phyloP scores from a whole-genome alignment of 2,113 vertebrate species.

The Tragelaphus strepsiceros region DNA sequence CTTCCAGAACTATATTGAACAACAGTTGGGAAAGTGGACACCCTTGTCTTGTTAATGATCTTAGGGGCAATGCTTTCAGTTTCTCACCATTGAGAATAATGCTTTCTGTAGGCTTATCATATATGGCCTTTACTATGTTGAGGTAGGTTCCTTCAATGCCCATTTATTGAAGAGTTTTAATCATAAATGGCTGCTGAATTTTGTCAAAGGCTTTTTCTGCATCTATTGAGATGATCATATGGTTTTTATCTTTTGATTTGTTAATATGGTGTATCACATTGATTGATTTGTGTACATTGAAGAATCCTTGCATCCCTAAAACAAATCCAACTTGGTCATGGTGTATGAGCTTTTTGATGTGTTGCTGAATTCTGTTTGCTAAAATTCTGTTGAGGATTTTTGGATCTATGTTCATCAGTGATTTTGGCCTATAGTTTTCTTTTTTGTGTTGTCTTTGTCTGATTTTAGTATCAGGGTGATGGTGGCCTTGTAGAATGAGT shows the following conservation, averaged over 20 bases:
- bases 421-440: background rate
- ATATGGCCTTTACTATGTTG: background rate
- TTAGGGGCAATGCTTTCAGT: background rate
- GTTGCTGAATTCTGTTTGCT: background rate
- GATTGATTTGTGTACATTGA: background rate
- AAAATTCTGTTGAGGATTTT: background rate
- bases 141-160: background rate
- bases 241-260: background rate
- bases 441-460: background rate
- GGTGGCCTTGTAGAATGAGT: background rate
- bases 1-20: background rate
- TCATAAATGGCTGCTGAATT: background rate
- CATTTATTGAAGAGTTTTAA: background rate
- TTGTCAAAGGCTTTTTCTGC: background rate
- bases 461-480: background rate
- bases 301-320: background rate
- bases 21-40: background rate
- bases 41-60: background rate
- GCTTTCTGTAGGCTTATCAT: background rate
- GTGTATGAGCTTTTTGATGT: background rate
- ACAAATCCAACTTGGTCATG: background rate
- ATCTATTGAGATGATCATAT: background rate
- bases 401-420: background rate
- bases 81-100: background rate
- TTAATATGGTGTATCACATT: background rate